Base-by-base conservation (phyloP, 2,113 vertebrate genomes). In the Elachura formosa region DNA sequence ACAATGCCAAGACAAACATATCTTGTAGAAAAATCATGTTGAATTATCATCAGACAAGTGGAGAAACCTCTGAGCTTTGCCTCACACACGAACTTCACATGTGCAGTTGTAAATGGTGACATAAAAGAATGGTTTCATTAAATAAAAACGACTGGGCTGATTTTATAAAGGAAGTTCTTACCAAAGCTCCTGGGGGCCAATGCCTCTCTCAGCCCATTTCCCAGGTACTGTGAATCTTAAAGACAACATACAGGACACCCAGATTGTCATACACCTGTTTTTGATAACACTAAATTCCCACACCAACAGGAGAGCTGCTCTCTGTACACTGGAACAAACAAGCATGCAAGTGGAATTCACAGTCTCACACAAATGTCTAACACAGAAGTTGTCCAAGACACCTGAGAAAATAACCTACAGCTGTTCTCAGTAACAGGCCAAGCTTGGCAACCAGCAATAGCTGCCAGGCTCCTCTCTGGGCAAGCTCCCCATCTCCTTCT, bases 1-100 rank as follows among this genome's bases (percentile, higher is more conserved):
- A 18, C 0, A 0, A 84, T 25, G 55, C 59, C 14, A 36, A 93
- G 84, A 46, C 33, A 62, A 80, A 80, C 36, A 31, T 0, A 4
- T 2, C 6, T 56, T 38, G 41, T 7, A 90, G 43, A 48, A 33
- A 90, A 88, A 89, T n/a, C 72, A 51, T 1, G 3, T 0, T 85
- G 72, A 86, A 54, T 76, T 88, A 75, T 12, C 63, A 36, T 56
- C 29, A 67, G 34, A 52, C 38, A 76, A 25, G n/a, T 71, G 14
- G 4, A 85, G 49, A 49, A 46, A 79, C 40, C 6, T 4, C 33
- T 51, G 11, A 46, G 45, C 34, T 76, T 88, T 64, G 34, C 55
- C 48, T 54, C 58, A 64, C 0, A 0, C 25, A 68, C 9, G 2
- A 72, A 80, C 61, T 54, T 80, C 41, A 18, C 41, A 6, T 25